Conservation (phyloP, 1,140 invertebrate genomes). For the Lucilia cuprina region DNA sequence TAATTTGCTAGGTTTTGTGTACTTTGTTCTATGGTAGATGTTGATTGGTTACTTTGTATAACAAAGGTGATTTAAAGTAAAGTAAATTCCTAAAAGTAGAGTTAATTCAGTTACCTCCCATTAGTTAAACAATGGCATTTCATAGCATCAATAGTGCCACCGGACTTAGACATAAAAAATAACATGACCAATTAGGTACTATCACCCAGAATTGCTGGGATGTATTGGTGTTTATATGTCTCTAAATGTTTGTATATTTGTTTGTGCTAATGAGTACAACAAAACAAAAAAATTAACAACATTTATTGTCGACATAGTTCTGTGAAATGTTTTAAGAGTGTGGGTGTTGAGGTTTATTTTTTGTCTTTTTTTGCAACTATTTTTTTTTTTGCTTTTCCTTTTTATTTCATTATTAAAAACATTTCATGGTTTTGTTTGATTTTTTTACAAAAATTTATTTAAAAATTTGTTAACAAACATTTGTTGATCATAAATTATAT, state of each 20-base stretch:
- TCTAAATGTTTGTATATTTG: neutral
- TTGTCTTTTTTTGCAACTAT: neutral
- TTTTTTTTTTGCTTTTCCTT: neutral
- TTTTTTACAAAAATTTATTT: neutral
- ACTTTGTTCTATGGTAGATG: no score
- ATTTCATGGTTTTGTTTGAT: neutral
- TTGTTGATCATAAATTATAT: slow-evolving; percentile 4
- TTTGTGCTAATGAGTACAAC: neutral
- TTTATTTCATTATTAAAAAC: neutral
- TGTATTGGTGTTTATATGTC: neutral
- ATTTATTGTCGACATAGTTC: neutral
- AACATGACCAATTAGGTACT: no score
- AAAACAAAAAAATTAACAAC: neutral
- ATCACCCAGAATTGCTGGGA: no score
- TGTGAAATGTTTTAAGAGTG: neutral
- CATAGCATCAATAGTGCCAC: no score
- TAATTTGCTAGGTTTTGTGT: no score
- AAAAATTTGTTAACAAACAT: slow-evolving; percentile 11
- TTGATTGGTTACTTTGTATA: no score
- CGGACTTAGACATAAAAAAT: no score
- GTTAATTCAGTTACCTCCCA: no score
- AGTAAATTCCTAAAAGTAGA: no score
- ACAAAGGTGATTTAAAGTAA: no score
- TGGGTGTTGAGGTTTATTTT: neutral
- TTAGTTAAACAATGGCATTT: no score